phyloP scores from a whole-genome alignment of 2,797 vertebrate species.

The Odontamblyopus lacepedii region DNA sequence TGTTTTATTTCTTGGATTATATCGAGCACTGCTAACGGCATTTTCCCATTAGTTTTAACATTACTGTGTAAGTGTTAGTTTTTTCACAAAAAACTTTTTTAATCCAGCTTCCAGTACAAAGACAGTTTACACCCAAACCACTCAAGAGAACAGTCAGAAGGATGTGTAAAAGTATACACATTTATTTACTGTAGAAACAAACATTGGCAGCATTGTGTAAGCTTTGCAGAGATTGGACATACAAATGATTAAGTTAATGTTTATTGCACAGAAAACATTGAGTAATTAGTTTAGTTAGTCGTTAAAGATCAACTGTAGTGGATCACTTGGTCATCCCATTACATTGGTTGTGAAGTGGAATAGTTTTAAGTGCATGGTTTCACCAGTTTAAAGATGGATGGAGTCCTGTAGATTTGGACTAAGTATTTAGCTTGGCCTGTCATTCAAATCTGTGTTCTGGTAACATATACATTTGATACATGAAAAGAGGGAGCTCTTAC shows the following conservation, averaged over 20 bases:
- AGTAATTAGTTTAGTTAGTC: not conserved
- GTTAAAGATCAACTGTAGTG: not conserved
- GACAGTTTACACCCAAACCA: not conserved
- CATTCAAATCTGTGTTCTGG: not conserved
- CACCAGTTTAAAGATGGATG: not conserved
- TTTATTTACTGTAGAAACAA: slow-evolving; percentile 12
- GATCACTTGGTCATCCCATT: not conserved
- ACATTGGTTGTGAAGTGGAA: not conserved
- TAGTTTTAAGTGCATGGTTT: not conserved
- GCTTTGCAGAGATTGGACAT: not conserved
- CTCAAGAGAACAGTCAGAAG: slow-evolving; percentile 34
- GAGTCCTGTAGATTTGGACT: not conserved
- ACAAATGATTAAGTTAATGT: not conserved
- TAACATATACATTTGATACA: not conserved
- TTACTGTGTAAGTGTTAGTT: not conserved
- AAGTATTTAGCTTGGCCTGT: not conserved
- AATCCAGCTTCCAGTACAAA: not conserved
- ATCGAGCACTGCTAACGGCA: not conserved
- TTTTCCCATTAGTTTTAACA: not conserved
- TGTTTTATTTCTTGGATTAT: slow-evolving; percentile 6
- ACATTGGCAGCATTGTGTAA: not conserved
- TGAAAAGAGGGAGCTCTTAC: not conserved
- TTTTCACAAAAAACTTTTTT: not conserved
- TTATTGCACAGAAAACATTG: slow-evolving; percentile 1
- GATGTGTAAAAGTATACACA: slow-evolving; percentile 13